phyloP scores from a whole-genome alignment of 2,113 vertebrate species.

The Panthera uncia region DNA sequence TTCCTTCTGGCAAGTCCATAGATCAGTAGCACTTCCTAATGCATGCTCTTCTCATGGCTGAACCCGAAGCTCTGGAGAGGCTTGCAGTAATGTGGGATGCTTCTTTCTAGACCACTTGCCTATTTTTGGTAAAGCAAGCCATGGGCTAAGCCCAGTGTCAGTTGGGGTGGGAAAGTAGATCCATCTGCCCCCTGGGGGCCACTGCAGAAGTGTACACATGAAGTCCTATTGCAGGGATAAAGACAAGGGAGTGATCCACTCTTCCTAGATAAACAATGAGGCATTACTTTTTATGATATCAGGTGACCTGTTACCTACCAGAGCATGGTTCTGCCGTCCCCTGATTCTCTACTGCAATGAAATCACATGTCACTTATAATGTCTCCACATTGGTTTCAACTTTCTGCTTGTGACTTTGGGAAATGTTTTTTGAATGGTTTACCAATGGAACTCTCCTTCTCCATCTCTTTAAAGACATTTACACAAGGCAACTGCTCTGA shows the following conservation, averaged over 20 bases:
- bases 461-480: background rate
- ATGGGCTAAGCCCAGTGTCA: background rate
- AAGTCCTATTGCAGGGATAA: background rate
- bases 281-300: background rate
- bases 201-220: background rate
- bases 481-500: background rate
- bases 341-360: background rate
- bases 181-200: background rate
- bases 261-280: background rate
- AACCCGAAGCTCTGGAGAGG: background rate
- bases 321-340: too few species aligned
- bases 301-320: background rate
- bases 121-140: background rate
- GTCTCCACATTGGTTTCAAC: background rate
- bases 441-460: background rate
- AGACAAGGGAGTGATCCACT: background rate
- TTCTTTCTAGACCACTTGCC: background rate
- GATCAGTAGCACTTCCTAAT: background rate
- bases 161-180: background rate
- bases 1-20: background rate
- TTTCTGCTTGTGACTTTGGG: background rate
- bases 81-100: background rate
- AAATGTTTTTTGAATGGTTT: background rate
- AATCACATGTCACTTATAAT: background rate
- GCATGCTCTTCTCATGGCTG: background rate